Evolutionary conservation across 2,888 invertebrate genomes (phyloP).

Genomic region (Oxyteleia sp.): DNA sequence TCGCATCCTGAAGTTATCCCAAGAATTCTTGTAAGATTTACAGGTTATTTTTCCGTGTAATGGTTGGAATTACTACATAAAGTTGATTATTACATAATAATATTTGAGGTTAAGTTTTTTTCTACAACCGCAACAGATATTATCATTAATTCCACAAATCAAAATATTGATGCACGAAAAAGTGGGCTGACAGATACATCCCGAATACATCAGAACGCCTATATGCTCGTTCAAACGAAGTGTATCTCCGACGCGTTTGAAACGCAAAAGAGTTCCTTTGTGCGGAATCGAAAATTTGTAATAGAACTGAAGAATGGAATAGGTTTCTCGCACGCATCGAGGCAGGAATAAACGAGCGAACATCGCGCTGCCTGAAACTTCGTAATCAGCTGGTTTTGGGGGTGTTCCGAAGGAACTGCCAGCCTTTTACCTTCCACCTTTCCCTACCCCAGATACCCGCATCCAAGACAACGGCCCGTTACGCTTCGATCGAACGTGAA

Average conservation of each 20-base stretch:
- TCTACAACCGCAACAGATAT: neutral
- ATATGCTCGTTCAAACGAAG: conserved; percentile 13
- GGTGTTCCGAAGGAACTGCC: conserved; percentile 73
- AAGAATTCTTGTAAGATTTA: too few relatives aligned
- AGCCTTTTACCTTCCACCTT: conserved; percentile 76
- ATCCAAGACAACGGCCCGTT: conserved; percentile 87
- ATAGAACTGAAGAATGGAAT: conserved; percentile 17
- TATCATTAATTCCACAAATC: neutral
- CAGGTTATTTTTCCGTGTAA: too few relatives aligned
- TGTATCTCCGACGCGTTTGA: conserved; percentile 1
- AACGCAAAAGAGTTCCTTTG: conserved; percentile 17
- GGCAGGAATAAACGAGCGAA: conserved; percentile 33
- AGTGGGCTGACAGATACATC: conserved; percentile 2
- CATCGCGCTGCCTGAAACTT: conserved; percentile 52
- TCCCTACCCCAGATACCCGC: conserved; percentile 84
- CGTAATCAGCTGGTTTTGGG: conserved; percentile 74
- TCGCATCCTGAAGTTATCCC: too few relatives aligned
- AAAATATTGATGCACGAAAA: conserved; percentile 14
- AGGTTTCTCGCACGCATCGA: conserved; percentile 35
- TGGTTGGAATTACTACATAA: too few relatives aligned
- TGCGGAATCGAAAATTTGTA: conserved; percentile 37
- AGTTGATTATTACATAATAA: too few relatives aligned
- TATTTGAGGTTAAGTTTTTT: too few relatives aligned
- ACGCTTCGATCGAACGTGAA: conserved; percentile 86
- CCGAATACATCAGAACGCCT: conserved; percentile 12